A percentile compares a stretch with the other conserved stretches of the same genome.
Conservation (phyloP, 2,888 invertebrate species). For the Eulithis prunata region DNA sequence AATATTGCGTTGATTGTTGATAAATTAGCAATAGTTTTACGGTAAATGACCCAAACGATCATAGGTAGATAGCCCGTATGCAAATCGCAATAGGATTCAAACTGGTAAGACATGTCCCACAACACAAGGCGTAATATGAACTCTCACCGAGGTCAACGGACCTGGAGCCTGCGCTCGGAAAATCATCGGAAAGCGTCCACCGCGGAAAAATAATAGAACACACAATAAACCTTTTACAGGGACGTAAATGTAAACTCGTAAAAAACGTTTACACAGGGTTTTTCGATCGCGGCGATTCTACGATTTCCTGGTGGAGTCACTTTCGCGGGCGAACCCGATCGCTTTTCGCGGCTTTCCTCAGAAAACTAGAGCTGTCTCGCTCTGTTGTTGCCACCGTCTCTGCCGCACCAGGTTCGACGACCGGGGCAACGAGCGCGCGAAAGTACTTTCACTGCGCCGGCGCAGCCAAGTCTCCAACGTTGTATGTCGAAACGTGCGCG, state of each 20-base stretch:
- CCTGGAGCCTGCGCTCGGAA: constrained; percentile 36
- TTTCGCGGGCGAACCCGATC: constrained; percentile 66
- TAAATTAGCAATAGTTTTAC: too few species aligned
- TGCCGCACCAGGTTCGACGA: constrained; percentile 72
- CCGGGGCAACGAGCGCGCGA: constrained; percentile 82
- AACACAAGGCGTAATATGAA: not conserved
- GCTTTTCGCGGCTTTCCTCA: constrained; percentile 76
- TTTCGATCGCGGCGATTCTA: constrained; percentile 60
- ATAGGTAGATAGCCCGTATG: too few species aligned
- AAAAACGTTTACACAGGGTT: constrained; percentile 68
- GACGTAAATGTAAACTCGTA: constrained; percentile 70
- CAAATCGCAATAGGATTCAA: too few species aligned
- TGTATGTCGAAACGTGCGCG: constrained; percentile 57
- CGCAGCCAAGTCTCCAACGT: constrained; percentile 72
- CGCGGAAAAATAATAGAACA: constrained; percentile 54
- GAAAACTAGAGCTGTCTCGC: constrained; percentile 64
- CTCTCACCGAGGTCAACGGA: constrained; percentile 12
- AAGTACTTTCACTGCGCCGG: constrained; percentile 83
- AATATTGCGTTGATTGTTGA: too few species aligned
- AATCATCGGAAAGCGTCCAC: constrained; percentile 49
- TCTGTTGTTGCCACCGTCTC: constrained; percentile 53
- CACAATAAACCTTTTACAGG: constrained; percentile 66
- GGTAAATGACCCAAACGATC: too few species aligned
- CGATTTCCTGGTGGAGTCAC: constrained; percentile 73
- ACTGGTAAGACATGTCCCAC: too few species aligned